Percentiles rank a stretch among this genome's conserved stretches.
phyloP scores from a whole-genome alignment of 2,797 vertebrate genomes.

The Myotis vivesi region DNA sequence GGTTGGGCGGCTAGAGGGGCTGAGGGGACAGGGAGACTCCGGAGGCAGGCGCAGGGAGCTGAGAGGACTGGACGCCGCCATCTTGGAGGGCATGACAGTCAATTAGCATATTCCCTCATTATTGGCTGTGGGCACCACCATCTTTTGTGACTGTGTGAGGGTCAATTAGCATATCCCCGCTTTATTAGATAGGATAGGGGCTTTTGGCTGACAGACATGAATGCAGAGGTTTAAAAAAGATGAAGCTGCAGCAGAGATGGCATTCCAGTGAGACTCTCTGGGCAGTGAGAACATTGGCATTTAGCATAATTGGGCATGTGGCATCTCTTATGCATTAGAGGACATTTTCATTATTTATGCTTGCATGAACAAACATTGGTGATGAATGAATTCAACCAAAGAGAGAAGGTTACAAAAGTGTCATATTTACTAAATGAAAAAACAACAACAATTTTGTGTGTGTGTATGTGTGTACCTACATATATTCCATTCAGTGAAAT shows the following conservation, averaged over 20 bases:
- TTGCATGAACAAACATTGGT: background rate
- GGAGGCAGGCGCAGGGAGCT: too few species aligned
- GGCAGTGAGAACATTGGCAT: background rate
- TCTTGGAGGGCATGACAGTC: too few species aligned
- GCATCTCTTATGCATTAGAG: background rate
- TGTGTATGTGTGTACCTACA: background rate
- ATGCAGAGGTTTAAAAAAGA: background rate
- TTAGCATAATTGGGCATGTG: background rate
- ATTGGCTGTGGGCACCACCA: too few species aligned
- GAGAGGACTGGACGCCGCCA: too few species aligned
- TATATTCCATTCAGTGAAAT: background rate
- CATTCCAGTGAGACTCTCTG: background rate
- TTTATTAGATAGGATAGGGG: background rate
- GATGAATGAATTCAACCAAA: slow-evolving; percentile 1
- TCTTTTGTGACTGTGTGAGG: too few species aligned
- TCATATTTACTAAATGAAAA: slow-evolving; percentile 20
- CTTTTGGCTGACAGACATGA: background rate
- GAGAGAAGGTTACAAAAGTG: slow-evolving; percentile 57
- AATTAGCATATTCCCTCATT: too few species aligned
- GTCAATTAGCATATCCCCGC: too few species aligned
- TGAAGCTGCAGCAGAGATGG: background rate
- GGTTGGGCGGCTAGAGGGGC: too few species aligned
- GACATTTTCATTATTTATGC: background rate
- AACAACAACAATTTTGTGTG: background rate
- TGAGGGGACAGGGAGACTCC: too few species aligned